Base-by-base conservation (phyloP, 2,797 vertebrate genomes). In the Melanotaenia trifasciata region DNA sequence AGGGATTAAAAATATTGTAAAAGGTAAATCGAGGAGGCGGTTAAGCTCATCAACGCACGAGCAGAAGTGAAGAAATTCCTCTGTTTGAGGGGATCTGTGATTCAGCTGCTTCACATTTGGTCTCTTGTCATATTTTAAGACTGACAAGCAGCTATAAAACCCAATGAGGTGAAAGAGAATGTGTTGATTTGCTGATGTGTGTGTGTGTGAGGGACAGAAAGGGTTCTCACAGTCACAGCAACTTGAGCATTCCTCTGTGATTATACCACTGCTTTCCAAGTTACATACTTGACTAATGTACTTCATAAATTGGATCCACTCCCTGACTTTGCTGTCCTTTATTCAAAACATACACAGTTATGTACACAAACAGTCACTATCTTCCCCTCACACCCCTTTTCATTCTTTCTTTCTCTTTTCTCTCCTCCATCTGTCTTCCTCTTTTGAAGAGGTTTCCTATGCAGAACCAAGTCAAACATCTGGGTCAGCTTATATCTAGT, bases 401-500 rank as follows among this genome's bases (percentile, higher is more conserved):
- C 24, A 28, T 30, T 33, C 35, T 56, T 16, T 59, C 36, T 63
- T 18, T 30, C n/a, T 28, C n/a, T 32, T n/a, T 32, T 9, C 16
- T 36, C 45, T 57, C 43, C 66, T 61, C n/a, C 3, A 51, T 40
- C 57, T 56, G 18, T 74, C 63, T 59, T 76, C 76, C 74, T 71
- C 76, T 83, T 82, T 87, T 86, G 88, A 89, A 90, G 86, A 89
- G 40, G 78, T 89, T 90, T 90, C 89, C 88, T 79, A 74, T 80
- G 71, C 81, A 64, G 80, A 84, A 92, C 89, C 84, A 87, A 93
- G 80, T 90, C 84, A 87, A 91, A 94, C 93, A 94, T 94, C 93
- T 94, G 93, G 91, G 88, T 90, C 92, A 94, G 87, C 63, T 93
- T 93, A 94, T 84, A 90, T 90, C 85, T 85, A 83, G 90, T 89